Conservation (phyloP, 2,113 vertebrate species). For the Carassius auratus region DNA sequence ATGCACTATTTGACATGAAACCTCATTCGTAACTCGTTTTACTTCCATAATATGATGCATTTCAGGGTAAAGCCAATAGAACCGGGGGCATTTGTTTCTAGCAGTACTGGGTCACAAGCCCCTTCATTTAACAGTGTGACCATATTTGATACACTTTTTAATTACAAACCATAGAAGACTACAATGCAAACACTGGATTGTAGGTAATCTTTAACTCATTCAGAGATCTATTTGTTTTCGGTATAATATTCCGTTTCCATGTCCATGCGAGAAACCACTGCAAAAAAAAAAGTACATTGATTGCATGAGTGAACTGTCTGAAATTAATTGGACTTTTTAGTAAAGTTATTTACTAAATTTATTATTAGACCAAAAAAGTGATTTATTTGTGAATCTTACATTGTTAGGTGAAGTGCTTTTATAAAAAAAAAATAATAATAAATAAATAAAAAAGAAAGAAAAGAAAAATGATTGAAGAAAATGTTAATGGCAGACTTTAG, state of each 20-base stretch:
- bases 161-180: not conserved
- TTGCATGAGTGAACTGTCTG: not conserved
- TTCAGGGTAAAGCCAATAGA: not conserved
- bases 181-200: not conserved
- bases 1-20: not conserved
- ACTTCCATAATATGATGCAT: not conserved
- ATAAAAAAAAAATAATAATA: too few relatives aligned
- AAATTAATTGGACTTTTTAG: not conserved
- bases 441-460: too few relatives aligned
- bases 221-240: too few relatives aligned
- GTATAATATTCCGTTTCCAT: not conserved
- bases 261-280: too few relatives aligned
- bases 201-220: too few relatives aligned
- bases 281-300: too few relatives aligned
- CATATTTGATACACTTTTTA: too few relatives aligned
- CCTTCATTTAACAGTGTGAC: not conserved
- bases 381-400: not conserved
- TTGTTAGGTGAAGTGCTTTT: too few relatives aligned
- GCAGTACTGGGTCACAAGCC: not conserved
- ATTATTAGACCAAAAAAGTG: slow-evolving; percentile 49
- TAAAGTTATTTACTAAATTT: too few relatives aligned
- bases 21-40: not conserved
- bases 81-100: too few relatives aligned
- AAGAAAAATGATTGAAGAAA: too few relatives aligned
- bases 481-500: too few relatives aligned